Evolutionary conservation across 2,113 vertebrate species (phyloP).

Genomic region (Sapayoa aenigma): DNA sequence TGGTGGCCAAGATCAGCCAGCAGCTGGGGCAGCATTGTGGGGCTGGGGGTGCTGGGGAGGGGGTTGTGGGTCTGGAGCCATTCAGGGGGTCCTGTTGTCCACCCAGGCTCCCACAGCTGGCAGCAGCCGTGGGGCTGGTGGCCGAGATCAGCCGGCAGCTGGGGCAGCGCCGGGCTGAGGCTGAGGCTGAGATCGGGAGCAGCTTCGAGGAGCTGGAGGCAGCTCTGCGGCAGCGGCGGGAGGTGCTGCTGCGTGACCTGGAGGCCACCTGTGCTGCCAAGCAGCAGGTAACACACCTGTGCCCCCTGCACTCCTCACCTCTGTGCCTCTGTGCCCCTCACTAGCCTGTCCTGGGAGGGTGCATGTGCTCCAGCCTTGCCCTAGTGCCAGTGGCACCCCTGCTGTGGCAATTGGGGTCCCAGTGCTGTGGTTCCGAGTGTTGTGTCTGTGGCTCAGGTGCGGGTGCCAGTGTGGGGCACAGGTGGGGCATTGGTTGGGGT

Average conservation of each 20-base stretch:
- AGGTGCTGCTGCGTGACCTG: conserved; percentile 83
- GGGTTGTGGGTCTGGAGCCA: conserved; percentile 59
- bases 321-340: too few relatives aligned
- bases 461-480: background rate
- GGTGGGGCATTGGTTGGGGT: background rate
- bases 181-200: conserved; percentile 82
- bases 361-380: background rate
- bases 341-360: background rate
- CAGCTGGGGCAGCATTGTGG: conserved; percentile 79
- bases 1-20: conserved; percentile 86
- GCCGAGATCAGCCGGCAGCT: conserved; percentile 90
- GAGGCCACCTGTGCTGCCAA: conserved; percentile 84
- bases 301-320: too few relatives aligned
- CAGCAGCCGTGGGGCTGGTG: conserved; percentile 86
- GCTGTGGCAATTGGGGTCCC: background rate
- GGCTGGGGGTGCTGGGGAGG: background rate
- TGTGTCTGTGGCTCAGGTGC: background rate
- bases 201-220: conserved; percentile 91
- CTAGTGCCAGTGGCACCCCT: accelerated
- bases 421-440: background rate
- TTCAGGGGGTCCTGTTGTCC: background rate
- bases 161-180: conserved; percentile 84
- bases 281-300: conserved; percentile 80
- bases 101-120: conserved; percentile 87
- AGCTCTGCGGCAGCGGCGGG: conserved; percentile 86